A percentile compares a stretch with the other conserved stretches of the same genome.
phyloP scores from a whole-genome alignment of 2,113 vertebrate species.

The Bubo bubo region DNA sequence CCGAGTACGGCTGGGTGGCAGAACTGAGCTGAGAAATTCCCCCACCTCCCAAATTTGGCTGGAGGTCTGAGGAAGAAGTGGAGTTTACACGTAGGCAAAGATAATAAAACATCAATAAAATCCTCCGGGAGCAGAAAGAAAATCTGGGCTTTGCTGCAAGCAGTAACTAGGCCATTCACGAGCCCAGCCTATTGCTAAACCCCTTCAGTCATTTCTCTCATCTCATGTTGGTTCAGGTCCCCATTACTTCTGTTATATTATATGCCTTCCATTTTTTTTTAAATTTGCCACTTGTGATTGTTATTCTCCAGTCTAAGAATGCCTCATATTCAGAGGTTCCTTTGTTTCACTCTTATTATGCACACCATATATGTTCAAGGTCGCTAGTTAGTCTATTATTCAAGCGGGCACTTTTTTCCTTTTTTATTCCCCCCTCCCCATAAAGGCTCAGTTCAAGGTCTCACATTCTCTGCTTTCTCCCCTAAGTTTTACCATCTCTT shows the following conservation, averaged over 20 bases:
- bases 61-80: background rate
- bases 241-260: conserved; percentile 57
- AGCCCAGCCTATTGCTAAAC: conserved; percentile 39
- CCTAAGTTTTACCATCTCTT: conserved; percentile 78
- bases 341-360: conserved; percentile 79
- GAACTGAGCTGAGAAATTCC: background rate
- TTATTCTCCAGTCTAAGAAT: conserved; percentile 74
- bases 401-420: conserved; percentile 65
- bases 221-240: conserved; percentile 48
- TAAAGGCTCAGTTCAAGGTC: conserved; percentile 79
- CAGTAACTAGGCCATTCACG: background rate
- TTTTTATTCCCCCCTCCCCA: conserved; percentile 42
- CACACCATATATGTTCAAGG: conserved; percentile 77
- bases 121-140: background rate
- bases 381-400: conserved; percentile 77
- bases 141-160: background rate
- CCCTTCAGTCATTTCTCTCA: conserved; percentile 39
- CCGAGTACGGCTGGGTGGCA: accelerated
- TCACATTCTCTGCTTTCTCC: conserved; percentile 63
- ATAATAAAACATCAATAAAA: background rate
- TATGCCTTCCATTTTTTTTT: conserved; percentile 48
- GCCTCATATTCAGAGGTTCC: conserved; percentile 55
- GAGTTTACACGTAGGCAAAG: background rate
- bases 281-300: conserved; percentile 73
- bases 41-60: background rate